These are phyloP conservation scores for Taxidea taxus DNA, from an alignment of 2,113 vertebrate species.

Conservation along the genomic window DNA sequence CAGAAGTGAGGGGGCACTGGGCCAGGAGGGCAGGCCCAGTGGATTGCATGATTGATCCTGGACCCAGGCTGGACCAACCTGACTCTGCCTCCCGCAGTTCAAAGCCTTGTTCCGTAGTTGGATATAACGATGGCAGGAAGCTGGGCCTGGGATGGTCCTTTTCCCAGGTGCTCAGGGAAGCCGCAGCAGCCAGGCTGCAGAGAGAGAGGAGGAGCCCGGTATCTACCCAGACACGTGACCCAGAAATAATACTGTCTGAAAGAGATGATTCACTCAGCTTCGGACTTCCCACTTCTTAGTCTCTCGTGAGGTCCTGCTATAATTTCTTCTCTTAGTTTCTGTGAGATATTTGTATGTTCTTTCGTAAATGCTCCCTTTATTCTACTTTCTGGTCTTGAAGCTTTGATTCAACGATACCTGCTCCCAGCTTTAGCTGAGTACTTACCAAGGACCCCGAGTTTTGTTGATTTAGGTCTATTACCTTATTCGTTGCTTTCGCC, in stretches of 20 bases:
- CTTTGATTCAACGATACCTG: background rate
- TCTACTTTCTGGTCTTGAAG: background rate
- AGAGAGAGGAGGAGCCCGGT: background rate
- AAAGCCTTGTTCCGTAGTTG: background rate
- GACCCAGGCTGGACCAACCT: background rate
- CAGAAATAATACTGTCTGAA: background rate
- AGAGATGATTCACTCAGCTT: background rate
- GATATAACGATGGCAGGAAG: background rate
- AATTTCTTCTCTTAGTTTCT: constrained; percentile 5
- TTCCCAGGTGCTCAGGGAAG: background rate
- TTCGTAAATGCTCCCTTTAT: background rate
- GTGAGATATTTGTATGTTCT: background rate
- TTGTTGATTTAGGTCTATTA: constrained; percentile 8
- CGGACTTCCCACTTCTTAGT: background rate
- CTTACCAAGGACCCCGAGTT: background rate
- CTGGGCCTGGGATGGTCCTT: background rate
- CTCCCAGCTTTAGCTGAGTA: background rate
- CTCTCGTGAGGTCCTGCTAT: background rate
- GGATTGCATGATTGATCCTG: background rate
- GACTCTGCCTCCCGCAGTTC: background rate
- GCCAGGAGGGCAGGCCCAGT: background rate
- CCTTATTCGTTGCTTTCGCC: constrained; percentile 3
- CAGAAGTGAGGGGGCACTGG: background rate
- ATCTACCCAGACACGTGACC: rapidly evolving
- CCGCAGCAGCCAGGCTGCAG: background rate